Conservation (phyloP, 2,797 vertebrate species). For the Ataeniobius toweri region DNA sequence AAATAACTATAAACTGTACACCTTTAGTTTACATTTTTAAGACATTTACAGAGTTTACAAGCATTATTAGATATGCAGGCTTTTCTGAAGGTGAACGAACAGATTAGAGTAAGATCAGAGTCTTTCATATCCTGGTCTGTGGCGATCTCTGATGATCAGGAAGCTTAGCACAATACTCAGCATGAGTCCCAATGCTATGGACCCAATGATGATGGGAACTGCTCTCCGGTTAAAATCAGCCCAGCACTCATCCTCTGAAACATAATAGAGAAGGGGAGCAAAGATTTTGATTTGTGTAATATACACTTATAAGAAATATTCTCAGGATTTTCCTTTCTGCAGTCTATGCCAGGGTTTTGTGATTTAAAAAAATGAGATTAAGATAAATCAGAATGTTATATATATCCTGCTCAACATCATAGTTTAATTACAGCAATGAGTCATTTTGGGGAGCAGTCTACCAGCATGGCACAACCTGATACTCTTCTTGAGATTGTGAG, state of each 20-base stretch:
- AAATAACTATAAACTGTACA: background rate
- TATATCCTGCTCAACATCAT: too few relatives aligned
- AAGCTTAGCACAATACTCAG: constrained; percentile 76
- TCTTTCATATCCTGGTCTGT: constrained; percentile 77
- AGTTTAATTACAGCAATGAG: background rate
- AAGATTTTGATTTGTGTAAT: background rate
- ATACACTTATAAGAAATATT: too few relatives aligned
- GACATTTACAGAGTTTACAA: background rate
- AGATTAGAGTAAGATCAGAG: constrained; percentile 64
- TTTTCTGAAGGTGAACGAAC: background rate
- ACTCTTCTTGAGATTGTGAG: too few relatives aligned
- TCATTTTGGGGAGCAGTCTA: background rate
- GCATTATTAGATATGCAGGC: background rate
- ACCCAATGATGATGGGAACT: constrained; percentile 77
- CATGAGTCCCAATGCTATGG: constrained; percentile 75
- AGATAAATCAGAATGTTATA: background rate
- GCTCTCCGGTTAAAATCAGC: constrained; percentile 78
- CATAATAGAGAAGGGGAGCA: background rate
- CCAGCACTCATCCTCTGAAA: constrained; percentile 88
- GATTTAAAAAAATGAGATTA: background rate
- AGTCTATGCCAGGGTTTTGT: background rate
- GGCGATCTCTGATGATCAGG: constrained; percentile 80
- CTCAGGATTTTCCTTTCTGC: too few relatives aligned
- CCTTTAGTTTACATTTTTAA: background rate
- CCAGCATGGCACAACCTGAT: too few relatives aligned